Evolutionary conservation across 2,888 invertebrate species (phyloP).

Genomic region (Amiota mariae): DNA sequence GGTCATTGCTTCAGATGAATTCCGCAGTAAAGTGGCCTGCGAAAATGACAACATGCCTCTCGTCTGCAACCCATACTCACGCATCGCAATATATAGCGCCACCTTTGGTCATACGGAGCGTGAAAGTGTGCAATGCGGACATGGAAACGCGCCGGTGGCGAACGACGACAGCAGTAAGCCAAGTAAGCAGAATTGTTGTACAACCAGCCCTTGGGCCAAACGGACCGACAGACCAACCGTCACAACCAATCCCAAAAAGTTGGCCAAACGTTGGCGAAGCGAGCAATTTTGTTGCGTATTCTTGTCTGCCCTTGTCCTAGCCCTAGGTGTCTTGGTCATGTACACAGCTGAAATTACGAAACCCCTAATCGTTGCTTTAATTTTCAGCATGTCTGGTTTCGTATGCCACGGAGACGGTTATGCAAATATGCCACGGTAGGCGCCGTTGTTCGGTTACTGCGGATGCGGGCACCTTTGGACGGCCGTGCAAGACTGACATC

Average conservation of each 20-base stretch:
- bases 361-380: slow-evolving; percentile 1
- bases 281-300: background rate
- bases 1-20: slow-evolving; percentile 84
- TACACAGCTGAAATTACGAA: background rate
- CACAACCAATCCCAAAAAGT: background rate
- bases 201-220: background rate
- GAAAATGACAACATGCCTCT: slow-evolving; percentile 91
- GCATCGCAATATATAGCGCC: slow-evolving; percentile 94
- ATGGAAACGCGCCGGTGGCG: slow-evolving; percentile 70
- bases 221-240: background rate
- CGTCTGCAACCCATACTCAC: slow-evolving; percentile 88
- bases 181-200: slow-evolving; percentile 55
- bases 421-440: slow-evolving; percentile 89
- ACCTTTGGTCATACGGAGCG: slow-evolving; percentile 92
- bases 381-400: slow-evolving; percentile 86
- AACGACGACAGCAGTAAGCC: slow-evolving; percentile 59
- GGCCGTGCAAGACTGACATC: slow-evolving; percentile 85
- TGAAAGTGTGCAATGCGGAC: slow-evolving; percentile 89
- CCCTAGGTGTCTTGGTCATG: background rate
- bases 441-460: slow-evolving; percentile 85
- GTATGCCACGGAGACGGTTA: slow-evolving; percentile 92
- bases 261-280: background rate
- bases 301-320: background rate
- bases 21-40: slow-evolving; percentile 94
- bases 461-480: slow-evolving; percentile 87